Evolutionary conservation across 2,888 invertebrate species (phyloP).

Genomic region (Parnassius orleans): DNA sequence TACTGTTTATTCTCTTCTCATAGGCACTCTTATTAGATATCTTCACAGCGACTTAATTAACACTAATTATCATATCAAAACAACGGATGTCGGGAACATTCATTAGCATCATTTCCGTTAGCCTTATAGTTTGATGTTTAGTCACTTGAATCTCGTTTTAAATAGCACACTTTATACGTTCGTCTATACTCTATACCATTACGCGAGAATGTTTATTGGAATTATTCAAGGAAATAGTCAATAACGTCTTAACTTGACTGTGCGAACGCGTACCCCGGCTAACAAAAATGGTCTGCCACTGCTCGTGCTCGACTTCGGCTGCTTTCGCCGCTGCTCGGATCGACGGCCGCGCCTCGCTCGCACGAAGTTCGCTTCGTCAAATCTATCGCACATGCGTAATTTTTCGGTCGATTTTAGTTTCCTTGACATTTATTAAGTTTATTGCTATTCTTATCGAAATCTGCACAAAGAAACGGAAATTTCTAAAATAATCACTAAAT

Average conservation of each 20-base stretch:
- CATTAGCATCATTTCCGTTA: slow-evolving; percentile 30
- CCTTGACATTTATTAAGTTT: slow-evolving; percentile 34
- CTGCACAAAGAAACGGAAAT: slow-evolving; percentile 5
- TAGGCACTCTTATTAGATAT: slow-evolving; percentile 27
- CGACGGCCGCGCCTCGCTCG: slow-evolving; percentile 32
- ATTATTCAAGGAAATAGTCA: slow-evolving; percentile 69
- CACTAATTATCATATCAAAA: slow-evolving; percentile 53
- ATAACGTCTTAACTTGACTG: slow-evolving; percentile 61
- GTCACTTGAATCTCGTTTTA: slow-evolving; percentile 33
- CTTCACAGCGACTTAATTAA: slow-evolving; percentile 35
- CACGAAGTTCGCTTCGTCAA: slow-evolving; percentile 47
- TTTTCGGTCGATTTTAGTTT: slow-evolving; percentile 45
- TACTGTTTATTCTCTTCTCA: slow-evolving; percentile 12
- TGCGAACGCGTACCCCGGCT: slow-evolving; percentile 58
- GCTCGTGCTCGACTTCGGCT: slow-evolving; percentile 44
- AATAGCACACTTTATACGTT: slow-evolving; percentile 42
- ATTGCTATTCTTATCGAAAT: slow-evolving; percentile 4
- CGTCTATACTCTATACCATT: slow-evolving; percentile 5
- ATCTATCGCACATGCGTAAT: slow-evolving; percentile 54
- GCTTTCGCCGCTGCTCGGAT: slow-evolving; percentile 53
- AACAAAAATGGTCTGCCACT: slow-evolving; percentile 65
- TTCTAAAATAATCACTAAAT: background rate
- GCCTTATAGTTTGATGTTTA: slow-evolving; percentile 14
- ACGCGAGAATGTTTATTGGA: slow-evolving; percentile 48
- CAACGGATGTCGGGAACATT: slow-evolving; percentile 36